phyloP scores from a whole-genome alignment of 2,888 invertebrate genomes.

The Elgonia sp. region DNA sequence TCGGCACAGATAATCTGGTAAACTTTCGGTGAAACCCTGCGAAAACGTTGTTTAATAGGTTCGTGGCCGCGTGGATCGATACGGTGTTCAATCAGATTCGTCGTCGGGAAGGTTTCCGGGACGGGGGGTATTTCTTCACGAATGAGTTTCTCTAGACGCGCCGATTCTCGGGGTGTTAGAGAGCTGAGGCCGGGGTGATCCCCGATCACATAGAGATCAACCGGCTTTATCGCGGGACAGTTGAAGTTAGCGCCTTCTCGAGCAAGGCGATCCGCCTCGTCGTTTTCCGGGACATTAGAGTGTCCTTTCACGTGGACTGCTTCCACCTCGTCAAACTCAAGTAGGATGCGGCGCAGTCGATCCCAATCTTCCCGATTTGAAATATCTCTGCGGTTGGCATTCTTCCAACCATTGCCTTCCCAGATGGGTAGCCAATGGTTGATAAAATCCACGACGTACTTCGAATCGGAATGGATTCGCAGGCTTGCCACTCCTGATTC shows the following conservation, averaged over 20 bases:
- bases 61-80: background rate
- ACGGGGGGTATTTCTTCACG: background rate
- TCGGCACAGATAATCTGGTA: background rate
- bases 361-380: slow-evolving; percentile 26
- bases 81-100: background rate
- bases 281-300: background rate
- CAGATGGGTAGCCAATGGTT: background rate
- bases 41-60: slow-evolving; percentile 11
- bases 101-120: background rate
- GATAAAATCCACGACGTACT: background rate
- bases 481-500: background rate
- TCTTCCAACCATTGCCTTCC: slow-evolving; percentile 37
- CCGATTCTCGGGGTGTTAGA: background rate
- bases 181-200: background rate
- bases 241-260: background rate
- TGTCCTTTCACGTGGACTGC: slow-evolving; percentile 1
- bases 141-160: background rate
- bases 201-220: background rate
- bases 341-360: background rate
- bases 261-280: background rate
- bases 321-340: background rate
- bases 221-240: background rate
- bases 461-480: slow-evolving; percentile 15
- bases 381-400: slow-evolving; percentile 3
- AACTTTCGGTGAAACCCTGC: background rate